These are phyloP conservation scores for Plebejus argus DNA, from an alignment of 2,888 invertebrate species.

Conservation along the genomic window DNA sequence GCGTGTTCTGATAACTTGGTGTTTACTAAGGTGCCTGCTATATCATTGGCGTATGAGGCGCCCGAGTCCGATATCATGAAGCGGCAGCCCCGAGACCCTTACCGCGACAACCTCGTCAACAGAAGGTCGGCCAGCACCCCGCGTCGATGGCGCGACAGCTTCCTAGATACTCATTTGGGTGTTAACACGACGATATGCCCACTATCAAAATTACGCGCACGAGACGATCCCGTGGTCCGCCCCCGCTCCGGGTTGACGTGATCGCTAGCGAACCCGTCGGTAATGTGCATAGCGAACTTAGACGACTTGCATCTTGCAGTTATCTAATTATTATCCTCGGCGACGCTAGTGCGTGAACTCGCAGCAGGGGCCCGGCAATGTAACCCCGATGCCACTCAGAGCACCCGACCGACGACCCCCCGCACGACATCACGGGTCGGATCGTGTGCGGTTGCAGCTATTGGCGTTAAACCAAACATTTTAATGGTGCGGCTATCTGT, in stretches of 20 bases:
- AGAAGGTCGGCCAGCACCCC: constrained; percentile 89
- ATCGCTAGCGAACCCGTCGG: constrained; percentile 14
- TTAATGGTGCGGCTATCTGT: constrained; percentile 69
- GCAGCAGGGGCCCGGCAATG: not conserved
- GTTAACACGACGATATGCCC: constrained; percentile 69
- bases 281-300: not conserved
- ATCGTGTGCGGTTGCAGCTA: constrained; percentile 38
- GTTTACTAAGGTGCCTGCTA: constrained; percentile 95
- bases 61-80: constrained; percentile 99
- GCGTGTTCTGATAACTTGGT: constrained; percentile 77
- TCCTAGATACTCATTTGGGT: constrained; percentile 70
- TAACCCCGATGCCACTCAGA: not conserved
- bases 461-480: constrained; percentile 43
- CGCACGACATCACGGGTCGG: constrained; percentile 36
- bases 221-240: constrained; percentile 35
- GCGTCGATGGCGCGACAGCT: constrained; percentile 53
- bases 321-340: not conserved
- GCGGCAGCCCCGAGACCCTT: constrained; percentile 98
- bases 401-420: not conserved
- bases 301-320: not conserved
- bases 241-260: not conserved
- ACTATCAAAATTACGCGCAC: constrained; percentile 49
- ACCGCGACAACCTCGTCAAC: constrained; percentile 99
- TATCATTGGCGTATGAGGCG: constrained; percentile 99
- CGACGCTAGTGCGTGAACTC: not conserved